These are phyloP conservation scores for Ceratosolen fusciceps DNA, from an alignment of 1,140 invertebrate genomes.

Conservation along the genomic window DNA sequence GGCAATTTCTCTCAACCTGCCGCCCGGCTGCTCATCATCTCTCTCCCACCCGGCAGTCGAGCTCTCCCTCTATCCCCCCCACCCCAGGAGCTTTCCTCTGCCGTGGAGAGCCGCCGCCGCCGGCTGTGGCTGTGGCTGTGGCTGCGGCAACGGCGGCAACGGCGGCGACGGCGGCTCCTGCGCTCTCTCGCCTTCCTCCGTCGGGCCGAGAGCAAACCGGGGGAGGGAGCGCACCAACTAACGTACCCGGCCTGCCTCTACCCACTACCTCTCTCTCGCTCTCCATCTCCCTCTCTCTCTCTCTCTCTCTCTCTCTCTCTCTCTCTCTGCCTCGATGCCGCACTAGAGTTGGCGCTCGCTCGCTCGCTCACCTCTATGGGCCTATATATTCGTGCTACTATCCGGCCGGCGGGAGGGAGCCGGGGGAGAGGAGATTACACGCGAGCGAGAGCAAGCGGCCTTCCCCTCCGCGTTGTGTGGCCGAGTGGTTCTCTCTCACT, in stretches of 20 bases:
- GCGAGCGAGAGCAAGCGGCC: neutral
- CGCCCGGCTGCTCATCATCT: slow-evolving; percentile 20
- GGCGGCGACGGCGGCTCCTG: slow-evolving; percentile 34
- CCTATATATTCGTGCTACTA: neutral
- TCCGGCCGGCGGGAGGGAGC: neutral
- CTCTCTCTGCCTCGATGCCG: no score
- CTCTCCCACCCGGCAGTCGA: slow-evolving; percentile 15
- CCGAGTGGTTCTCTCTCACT: neutral
- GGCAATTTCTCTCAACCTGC: slow-evolving; percentile 35
- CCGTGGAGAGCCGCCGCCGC: slow-evolving; percentile 18
- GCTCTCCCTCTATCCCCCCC: slow-evolving; percentile 16
- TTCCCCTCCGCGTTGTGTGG: neutral
- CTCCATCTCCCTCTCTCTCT: no score
- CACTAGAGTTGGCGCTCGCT: no score
- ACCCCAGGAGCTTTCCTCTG: neutral
- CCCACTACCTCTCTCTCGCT: no score
- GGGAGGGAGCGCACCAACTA: neutral
- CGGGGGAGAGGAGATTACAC: neutral
- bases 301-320: no score
- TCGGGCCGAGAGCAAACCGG: neutral
- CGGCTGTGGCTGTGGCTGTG: slow-evolving; percentile 31
- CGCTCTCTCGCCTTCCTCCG: slow-evolving; percentile 9
- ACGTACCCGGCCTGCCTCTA: neutral
- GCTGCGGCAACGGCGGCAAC: no score
- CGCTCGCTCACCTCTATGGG: neutral